Conservation (phyloP, 2,888 invertebrate species). For the Gasteruption jaculator region DNA sequence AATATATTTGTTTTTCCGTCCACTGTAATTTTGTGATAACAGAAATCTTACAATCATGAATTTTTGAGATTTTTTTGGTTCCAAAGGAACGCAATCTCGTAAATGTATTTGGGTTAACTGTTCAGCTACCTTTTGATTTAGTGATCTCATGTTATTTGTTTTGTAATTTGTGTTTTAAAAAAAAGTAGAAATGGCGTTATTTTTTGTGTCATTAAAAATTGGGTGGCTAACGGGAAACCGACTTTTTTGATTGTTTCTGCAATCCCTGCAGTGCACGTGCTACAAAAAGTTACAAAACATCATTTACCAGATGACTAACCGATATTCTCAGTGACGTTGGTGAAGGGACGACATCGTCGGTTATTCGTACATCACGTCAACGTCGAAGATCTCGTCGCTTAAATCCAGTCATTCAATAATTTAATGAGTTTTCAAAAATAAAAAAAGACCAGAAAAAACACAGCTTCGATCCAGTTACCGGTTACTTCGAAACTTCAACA, state of each 20-base stretch:
- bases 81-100: too few relatives aligned
- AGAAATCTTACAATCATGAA: too few relatives aligned
- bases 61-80: too few relatives aligned
- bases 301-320: slow-evolving; percentile 53
- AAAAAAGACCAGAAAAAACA: slow-evolving; percentile 4
- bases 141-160: too few relatives aligned
- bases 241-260: slow-evolving; percentile 34
- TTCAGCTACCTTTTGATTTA: too few relatives aligned
- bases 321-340: slow-evolving; percentile 51
- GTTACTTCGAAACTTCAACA: slow-evolving; percentile 19
- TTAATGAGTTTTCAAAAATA: slow-evolving; percentile 21
- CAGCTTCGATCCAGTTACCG: slow-evolving; percentile 10
- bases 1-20: too few relatives aligned
- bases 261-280: slow-evolving; percentile 51
- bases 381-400: slow-evolving; percentile 47
- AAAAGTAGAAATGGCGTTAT: too few relatives aligned
- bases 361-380: slow-evolving; percentile 42
- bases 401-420: slow-evolving; percentile 46
- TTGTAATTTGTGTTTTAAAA: too few relatives aligned
- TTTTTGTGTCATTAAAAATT: too few relatives aligned
- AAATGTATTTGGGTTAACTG: too few relatives aligned
- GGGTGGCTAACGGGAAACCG: slow-evolving; percentile 41
- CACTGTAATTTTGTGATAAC: too few relatives aligned
- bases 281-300: slow-evolving; percentile 50
- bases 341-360: too few relatives aligned